Conservation (phyloP, 2,797 vertebrate genomes). For the Gorsachius magnificus region DNA sequence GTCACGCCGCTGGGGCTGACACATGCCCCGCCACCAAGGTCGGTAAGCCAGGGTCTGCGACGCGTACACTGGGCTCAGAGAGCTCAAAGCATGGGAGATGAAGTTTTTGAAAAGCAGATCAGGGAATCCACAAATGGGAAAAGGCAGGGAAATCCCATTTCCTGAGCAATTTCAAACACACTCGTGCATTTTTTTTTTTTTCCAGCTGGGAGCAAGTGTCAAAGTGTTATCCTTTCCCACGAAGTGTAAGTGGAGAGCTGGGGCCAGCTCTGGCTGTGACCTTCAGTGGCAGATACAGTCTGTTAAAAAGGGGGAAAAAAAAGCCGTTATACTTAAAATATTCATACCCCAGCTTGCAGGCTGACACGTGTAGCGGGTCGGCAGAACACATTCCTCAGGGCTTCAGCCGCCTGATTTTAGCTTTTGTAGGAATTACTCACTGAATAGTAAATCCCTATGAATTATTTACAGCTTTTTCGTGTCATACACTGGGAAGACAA, state of each 20-base stretch:
- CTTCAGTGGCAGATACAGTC: not conserved
- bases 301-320: not conserved
- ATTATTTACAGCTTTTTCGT: slow-evolving; percentile 21
- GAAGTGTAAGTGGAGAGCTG: rapidly evolving
- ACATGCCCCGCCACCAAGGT: too few relatives aligned
- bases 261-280: not conserved
- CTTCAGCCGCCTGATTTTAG: not conserved
- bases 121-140: not conserved
- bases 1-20: not conserved
- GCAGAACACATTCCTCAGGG: slow-evolving; percentile 52
- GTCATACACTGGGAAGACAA: slow-evolving; percentile 3
- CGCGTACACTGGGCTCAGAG: not conserved
- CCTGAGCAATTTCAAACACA: not conserved
- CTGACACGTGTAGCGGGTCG: slow-evolving; percentile 8
- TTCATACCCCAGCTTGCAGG: slow-evolving; percentile 26
- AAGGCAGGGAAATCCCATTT: not conserved
- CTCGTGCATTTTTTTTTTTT: rapidly evolving
- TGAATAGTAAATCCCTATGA: slow-evolving; percentile 58
- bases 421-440: not conserved
- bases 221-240: not conserved
- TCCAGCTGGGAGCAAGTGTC: not conserved
- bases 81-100: not conserved
- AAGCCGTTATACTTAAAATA: slow-evolving; percentile 20
- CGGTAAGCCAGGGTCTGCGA: rapidly evolving
- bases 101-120: not conserved